Percentiles rank a stretch among this genome's conserved stretches.
Evolutionary conservation across 2,113 vertebrate genomes (phyloP).

Genomic region (Psephotus haematonotus): DNA sequence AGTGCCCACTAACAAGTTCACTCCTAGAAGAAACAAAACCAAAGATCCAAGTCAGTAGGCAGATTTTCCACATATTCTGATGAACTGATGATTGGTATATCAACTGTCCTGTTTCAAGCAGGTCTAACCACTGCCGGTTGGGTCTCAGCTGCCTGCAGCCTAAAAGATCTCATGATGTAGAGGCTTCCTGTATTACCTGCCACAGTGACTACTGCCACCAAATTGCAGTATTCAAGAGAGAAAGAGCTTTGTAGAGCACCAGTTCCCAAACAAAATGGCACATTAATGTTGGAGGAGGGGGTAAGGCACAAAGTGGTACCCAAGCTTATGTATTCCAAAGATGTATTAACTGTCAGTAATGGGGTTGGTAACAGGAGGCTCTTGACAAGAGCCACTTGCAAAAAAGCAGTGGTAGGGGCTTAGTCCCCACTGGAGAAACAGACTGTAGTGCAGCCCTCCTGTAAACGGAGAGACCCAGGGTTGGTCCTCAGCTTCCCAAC

Average conservation of each 20-base stretch:
- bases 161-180: background rate
- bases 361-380: background rate
- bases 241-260: background rate
- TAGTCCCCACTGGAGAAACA: background rate
- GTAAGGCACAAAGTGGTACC: background rate
- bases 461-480: background rate
- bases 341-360: background rate
- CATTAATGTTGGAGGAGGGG: background rate
- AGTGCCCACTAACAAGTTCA: constrained; percentile 95
- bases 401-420: background rate
- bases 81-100: background rate
- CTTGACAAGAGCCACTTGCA: background rate
- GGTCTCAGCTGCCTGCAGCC: background rate
- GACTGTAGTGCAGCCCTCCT: background rate
- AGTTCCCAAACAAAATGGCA: background rate
- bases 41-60: constrained; percentile 7
- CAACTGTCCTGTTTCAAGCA: background rate
- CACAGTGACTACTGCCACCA: background rate
- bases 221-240: background rate
- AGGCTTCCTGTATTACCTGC: background rate
- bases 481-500: background rate
- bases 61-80: background rate
- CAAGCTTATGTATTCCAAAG: background rate
- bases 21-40: constrained; percentile 77
- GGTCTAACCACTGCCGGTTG: background rate